Conservation (phyloP, 1,140 invertebrate genomes). For the Pogonomyrmex barbatus region DNA sequence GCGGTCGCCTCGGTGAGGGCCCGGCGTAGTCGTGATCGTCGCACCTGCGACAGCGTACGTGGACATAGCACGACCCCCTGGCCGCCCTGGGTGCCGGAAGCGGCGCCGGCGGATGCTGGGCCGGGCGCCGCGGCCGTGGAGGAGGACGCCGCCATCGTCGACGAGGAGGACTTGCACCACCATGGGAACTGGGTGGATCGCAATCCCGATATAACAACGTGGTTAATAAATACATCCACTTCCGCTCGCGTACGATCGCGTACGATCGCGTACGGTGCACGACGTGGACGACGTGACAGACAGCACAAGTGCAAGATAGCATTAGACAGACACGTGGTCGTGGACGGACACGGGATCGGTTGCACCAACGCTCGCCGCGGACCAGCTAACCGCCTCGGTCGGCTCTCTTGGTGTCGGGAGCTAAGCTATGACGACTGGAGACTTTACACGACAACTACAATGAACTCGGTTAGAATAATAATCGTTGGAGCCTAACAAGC, state of each 20-base stretch:
- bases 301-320: constrained; percentile 50
- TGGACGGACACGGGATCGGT: constrained; percentile 56
- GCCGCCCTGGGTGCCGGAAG: constrained; percentile 76
- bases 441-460: not conserved
- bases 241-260: constrained; percentile 26
- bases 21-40: constrained; percentile 92
- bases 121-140: constrained; percentile 74
- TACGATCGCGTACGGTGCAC: constrained; percentile 46
- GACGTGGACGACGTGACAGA: constrained; percentile 60
- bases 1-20: constrained; percentile 95
- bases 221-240: constrained; percentile 37
- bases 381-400: constrained; percentile 8
- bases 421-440: not conserved
- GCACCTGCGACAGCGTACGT: constrained; percentile 94
- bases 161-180: constrained; percentile 85
- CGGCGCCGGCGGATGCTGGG: constrained; percentile 74
- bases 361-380: constrained; percentile 46
- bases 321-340: constrained; percentile 48
- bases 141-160: constrained; percentile 81
- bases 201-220: constrained; percentile 64
- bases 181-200: constrained; percentile 85
- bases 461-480: not conserved
- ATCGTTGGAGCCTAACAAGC: not conserved
- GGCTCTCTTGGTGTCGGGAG: not conserved
- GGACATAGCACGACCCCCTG: constrained; percentile 95